phyloP scores from a whole-genome alignment of 2,797 vertebrate genomes.

The Rhinichthys osculus region DNA sequence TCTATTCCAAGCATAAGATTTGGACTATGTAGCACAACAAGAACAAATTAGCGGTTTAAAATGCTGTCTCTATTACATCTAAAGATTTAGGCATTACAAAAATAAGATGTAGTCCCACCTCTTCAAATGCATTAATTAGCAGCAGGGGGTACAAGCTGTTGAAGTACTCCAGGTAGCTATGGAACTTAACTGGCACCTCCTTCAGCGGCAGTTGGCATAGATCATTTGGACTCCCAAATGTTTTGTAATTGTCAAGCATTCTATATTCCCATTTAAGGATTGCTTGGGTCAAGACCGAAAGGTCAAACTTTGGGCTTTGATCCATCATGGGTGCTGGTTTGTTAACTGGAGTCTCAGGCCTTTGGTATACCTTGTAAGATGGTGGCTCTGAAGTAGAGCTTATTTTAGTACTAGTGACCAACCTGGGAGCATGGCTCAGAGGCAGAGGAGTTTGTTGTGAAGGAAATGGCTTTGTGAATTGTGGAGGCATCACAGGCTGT shows the following conservation, averaged over 20 bases:
- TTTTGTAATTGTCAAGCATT: constrained; percentile 74
- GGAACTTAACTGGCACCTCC: constrained; percentile 77
- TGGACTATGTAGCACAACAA: not conserved
- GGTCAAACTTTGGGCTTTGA: constrained; percentile 55
- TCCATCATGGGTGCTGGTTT: not conserved
- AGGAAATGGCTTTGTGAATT: constrained; percentile 3
- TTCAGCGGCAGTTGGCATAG: constrained; percentile 74
- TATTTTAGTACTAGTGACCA: not conserved
- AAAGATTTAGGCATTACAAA: not conserved
- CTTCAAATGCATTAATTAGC: constrained; percentile 86
- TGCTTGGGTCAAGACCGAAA: constrained; percentile 72
- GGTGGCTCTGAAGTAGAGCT: constrained; percentile 28
- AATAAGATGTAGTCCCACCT: constrained; percentile 70
- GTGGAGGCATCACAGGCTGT: constrained; percentile 1
- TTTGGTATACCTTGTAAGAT: constrained; percentile 56
- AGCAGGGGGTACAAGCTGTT: constrained; percentile 81
- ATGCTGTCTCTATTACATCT: not conserved
- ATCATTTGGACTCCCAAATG: constrained; percentile 73
- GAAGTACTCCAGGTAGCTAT: constrained; percentile 79
- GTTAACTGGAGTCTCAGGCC: constrained; percentile 51
- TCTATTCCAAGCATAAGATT: no score
- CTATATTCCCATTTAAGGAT: constrained; percentile 81
- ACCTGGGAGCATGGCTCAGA: not conserved
- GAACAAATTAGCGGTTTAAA: not conserved
- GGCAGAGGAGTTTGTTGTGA: not conserved